phyloP scores from a whole-genome alignment of 1,140 invertebrate genomes.

The Bombus huntii region DNA sequence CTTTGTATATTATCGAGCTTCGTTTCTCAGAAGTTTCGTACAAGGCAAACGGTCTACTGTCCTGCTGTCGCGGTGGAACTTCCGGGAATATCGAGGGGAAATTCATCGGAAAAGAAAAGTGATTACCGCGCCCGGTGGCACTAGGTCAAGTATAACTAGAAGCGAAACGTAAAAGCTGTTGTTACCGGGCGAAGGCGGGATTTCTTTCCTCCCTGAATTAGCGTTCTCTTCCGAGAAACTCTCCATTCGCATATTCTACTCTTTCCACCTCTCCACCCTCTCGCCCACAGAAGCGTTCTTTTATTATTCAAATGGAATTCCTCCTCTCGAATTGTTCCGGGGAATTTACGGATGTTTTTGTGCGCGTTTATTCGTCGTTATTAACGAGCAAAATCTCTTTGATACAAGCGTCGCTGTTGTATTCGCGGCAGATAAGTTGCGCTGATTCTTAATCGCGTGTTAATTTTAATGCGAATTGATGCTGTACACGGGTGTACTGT shows the following conservation, averaged over 20 bases:
- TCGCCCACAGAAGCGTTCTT: background rate
- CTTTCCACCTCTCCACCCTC: background rate
- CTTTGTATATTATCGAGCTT: conserved; percentile 14
- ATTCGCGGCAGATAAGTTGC: background rate
- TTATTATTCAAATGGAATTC: conserved; percentile 36
- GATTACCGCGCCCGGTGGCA: conserved; percentile 32
- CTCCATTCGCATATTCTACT: background rate
- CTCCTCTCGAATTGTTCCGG: background rate
- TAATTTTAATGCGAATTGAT: background rate
- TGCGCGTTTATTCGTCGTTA: conserved; percentile 1
- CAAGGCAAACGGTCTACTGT: background rate
- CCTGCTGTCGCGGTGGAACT: background rate
- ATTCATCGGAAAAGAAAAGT: conserved; percentile 42
- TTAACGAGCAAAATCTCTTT: background rate
- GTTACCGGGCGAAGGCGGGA: conserved; percentile 17
- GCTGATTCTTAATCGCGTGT: conserved; percentile 1
- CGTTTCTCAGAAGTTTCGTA: background rate
- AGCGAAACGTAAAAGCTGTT: conserved; percentile 34
- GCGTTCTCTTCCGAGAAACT: conserved; percentile 4
- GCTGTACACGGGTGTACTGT: background rate
- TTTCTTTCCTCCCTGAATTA: conserved; percentile 28
- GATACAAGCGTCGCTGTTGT: background rate
- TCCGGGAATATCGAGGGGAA: conserved; percentile 26
- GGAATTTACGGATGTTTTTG: conserved; percentile 19
- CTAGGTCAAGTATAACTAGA: conserved; percentile 46